A percentile compares a stretch with the other conserved stretches of the same genome.
Conservation (phyloP, 2,113 vertebrate genomes). For the Scytalopus superciliaris region DNA sequence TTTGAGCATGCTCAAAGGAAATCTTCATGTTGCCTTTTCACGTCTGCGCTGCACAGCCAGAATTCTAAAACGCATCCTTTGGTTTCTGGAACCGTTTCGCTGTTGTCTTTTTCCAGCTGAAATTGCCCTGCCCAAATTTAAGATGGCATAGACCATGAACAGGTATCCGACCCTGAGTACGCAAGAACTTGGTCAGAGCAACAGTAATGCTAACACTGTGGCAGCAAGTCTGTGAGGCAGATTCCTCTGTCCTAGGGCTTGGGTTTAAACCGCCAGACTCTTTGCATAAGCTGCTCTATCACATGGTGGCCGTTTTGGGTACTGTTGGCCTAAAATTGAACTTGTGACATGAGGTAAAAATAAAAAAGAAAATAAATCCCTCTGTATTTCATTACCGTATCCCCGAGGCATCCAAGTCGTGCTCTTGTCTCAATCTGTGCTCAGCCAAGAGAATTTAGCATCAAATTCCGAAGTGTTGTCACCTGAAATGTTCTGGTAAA, state of each 20-base stretch:
- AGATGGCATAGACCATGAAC: not conserved
- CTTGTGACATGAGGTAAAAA: conserved; percentile 59
- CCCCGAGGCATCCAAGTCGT: not conserved
- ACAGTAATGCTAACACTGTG: accelerated
- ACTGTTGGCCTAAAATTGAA: conserved; percentile 57
- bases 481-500: conserved; percentile 27
- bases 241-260: not conserved
- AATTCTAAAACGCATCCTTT: not conserved
- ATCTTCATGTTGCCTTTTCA: not conserved
- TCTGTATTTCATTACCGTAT: conserved; percentile 31
- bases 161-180: accelerated
- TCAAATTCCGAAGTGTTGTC: conserved; percentile 28
- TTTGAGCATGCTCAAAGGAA: not conserved
- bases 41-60: not conserved
- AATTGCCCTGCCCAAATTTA: not conserved
- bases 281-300: not conserved
- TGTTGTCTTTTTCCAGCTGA: not conserved
- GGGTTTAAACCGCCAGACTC: not conserved
- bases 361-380: conserved; percentile 51
- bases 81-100: not conserved
- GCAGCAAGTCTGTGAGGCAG: not conserved
- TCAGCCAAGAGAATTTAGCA: not conserved
- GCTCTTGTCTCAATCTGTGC: not conserved
- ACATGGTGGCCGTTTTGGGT: conserved; percentile 14
- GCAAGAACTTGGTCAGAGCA: not conserved